Percentiles rank a stretch among this genome's conserved stretches.
Evolutionary conservation across 2,797 vertebrate species (phyloP).

Genomic region (Hephaestus fuliginosus): DNA sequence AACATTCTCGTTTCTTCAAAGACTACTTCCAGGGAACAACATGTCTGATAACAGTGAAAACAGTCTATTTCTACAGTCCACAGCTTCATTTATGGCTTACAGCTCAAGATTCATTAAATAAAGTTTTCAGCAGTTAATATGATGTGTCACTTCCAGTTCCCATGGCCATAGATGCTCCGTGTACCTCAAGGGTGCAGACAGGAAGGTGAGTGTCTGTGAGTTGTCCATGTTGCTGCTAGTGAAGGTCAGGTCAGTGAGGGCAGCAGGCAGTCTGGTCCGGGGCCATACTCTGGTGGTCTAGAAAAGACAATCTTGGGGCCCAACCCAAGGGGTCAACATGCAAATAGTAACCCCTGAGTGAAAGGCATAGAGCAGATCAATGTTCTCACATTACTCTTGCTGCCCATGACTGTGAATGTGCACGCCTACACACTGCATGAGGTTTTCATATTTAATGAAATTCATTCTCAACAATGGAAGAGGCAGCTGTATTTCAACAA

Average conservation of each 20-base stretch:
- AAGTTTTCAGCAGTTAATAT: constrained; percentile 3
- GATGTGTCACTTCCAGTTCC: not conserved
- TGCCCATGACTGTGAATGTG: constrained; percentile 75
- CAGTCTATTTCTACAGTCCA: not conserved
- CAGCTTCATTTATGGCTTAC: not conserved
- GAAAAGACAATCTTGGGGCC: constrained; percentile 70
- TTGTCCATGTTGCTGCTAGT: constrained; percentile 56
- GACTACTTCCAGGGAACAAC: not conserved
- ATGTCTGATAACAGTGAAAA: not conserved
- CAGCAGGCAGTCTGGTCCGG: constrained; percentile 64
- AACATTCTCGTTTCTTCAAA: not conserved
- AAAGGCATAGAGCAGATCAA: constrained; percentile 76
- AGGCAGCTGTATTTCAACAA: constrained; percentile 70
- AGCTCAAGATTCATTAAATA: not conserved
- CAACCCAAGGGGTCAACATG: constrained; percentile 78
- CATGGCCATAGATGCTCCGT: not conserved
- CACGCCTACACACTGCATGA: constrained; percentile 62
- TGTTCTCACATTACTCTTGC: constrained; percentile 81
- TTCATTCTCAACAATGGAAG: constrained; percentile 66
- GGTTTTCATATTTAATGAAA: constrained; percentile 70
- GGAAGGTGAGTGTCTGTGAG: constrained; percentile 45
- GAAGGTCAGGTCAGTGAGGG: constrained; percentile 81
- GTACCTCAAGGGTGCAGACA: constrained; percentile 53
- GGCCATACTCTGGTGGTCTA: constrained; percentile 67
- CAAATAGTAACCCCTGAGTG: constrained; percentile 81